Evolutionary conservation across 2,113 vertebrate genomes (phyloP).

Genomic region (Marcusenius ussheri): DNA sequence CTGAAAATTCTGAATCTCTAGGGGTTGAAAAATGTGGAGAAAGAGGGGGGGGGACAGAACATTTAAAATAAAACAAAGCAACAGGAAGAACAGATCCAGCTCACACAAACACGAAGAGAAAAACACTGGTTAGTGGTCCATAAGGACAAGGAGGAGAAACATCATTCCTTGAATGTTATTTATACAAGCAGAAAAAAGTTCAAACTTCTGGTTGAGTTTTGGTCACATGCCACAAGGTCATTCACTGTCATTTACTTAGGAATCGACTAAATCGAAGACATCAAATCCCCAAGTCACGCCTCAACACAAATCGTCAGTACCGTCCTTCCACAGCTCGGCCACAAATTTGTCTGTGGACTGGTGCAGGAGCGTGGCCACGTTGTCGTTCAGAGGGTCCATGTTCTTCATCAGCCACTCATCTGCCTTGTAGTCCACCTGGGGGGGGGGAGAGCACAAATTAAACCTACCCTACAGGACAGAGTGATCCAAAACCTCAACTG

Average conservation of each 20-base stretch:
- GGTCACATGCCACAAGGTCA: not conserved
- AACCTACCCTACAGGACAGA: not conserved
- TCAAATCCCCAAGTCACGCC: not conserved
- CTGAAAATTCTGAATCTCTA: constrained; percentile 98
- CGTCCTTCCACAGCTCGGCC: constrained; percentile 94
- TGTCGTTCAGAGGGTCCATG: constrained; percentile 97
- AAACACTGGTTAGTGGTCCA: constrained; percentile 20
- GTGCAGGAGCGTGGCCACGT: constrained; percentile 88
- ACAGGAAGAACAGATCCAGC: not conserved
- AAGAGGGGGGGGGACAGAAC: constrained; percentile 35
- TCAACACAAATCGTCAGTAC: not conserved
- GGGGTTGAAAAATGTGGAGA: constrained; percentile 74
- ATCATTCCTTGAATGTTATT: constrained; percentile 19
- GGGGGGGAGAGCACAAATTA: not conserved
- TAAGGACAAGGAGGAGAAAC: not conserved
- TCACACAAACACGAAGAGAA: constrained; percentile 10
- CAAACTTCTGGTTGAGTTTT: not conserved
- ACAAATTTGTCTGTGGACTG: constrained; percentile 95
- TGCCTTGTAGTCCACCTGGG: constrained; percentile 92
- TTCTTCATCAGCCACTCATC: constrained; percentile 99
- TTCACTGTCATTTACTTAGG: not conserved
- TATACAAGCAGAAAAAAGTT: constrained; percentile 9
- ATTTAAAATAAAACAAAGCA: constrained; percentile 47
- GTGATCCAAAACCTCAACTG: not conserved
- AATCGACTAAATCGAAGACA: not conserved